Base-by-base conservation (phyloP, 2,888 invertebrate genomes). In the Phortica okadai region DNA sequence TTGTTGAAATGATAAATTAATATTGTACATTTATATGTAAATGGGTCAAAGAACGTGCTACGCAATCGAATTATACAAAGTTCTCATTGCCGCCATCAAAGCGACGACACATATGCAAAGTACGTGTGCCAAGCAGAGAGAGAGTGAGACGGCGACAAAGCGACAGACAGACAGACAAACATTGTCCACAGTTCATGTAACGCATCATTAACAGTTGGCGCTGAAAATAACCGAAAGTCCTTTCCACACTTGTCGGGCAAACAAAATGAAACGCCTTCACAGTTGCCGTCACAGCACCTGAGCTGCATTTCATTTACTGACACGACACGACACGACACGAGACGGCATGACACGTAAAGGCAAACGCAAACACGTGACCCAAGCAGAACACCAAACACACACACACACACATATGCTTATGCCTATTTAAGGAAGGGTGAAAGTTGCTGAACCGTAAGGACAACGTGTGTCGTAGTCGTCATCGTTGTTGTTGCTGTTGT, bases 301-400 rank as follows among this genome's bases (percentile, higher is more conserved):
- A 66, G 42, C 66, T 66, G 33, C 87, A 88, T 85, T 85, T 88
- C 85, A 85, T 85, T 85, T 85, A 86, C 89, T 88, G 86, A 62
- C 16, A 62, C 62, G 33, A 86, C 85, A 88, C 85, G 85, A 85
- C 85, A 88, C 85, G 86, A 33, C 33, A 33, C 33, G 33, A 85
- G 89, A 89, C 85, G 86, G 4, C 33, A 33, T 5, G 33, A 88
- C 85, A 85, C 85, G 85, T 85, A 85, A 88, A 86, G 41, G 67
- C 44, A 67, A 67, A 42, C 67, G 85, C 82, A 85, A 85, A 88
- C 85, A 85, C 85, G 85, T 85, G 89, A 85, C 87, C 66, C 86
- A 88, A 73, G 21, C 72, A 11, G 1, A 33, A 5, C 33, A 2
- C 33, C 33, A 2, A 3, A 50, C 3, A 50, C 50, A 50, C 50